These are phyloP conservation scores for Amphipyra berbera DNA, from an alignment of 2,888 invertebrate genomes.

Conservation along the genomic window DNA sequence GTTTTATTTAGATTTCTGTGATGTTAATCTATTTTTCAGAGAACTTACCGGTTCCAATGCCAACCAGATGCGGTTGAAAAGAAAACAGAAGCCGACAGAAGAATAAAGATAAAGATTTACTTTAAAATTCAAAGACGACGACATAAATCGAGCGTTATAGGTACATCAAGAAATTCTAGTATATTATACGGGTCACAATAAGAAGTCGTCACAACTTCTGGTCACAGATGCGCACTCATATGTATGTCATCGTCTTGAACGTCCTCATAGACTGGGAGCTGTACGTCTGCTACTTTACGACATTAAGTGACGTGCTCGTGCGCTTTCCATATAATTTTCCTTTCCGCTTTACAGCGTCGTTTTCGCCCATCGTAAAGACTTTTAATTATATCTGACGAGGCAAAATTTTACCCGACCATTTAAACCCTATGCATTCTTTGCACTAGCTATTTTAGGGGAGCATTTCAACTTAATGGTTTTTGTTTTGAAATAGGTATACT, in stretches of 20 bases:
- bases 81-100: too few species aligned
- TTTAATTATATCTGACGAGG: conserved; percentile 84
- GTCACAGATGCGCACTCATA: conserved; percentile 25
- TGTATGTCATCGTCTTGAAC: conserved; percentile 2
- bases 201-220: conserved; percentile 10
- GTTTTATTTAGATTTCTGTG: too few species aligned
- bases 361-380: conserved; percentile 82
- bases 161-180: conserved; percentile 7
- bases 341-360: conserved; percentile 83
- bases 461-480: conserved; percentile 67
- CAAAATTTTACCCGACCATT: conserved; percentile 74
- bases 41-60: background rate
- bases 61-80: too few species aligned
- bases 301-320: conserved; percentile 71
- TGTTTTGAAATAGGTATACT: conserved; percentile 70
- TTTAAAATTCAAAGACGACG: too few species aligned
- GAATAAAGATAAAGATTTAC: too few species aligned
- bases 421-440: conserved; percentile 76
- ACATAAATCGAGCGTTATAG: too few species aligned
- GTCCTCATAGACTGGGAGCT: conserved; percentile 36
- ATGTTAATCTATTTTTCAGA: background rate
- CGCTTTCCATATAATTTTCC: conserved; percentile 78
- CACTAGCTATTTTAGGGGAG: conserved; percentile 66
- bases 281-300: conserved; percentile 73
- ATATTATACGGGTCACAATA: conserved; percentile 31